These are phyloP conservation scores for Pissodes strobi DNA, from an alignment of 1,140 invertebrate species.

Conservation along the genomic window DNA sequence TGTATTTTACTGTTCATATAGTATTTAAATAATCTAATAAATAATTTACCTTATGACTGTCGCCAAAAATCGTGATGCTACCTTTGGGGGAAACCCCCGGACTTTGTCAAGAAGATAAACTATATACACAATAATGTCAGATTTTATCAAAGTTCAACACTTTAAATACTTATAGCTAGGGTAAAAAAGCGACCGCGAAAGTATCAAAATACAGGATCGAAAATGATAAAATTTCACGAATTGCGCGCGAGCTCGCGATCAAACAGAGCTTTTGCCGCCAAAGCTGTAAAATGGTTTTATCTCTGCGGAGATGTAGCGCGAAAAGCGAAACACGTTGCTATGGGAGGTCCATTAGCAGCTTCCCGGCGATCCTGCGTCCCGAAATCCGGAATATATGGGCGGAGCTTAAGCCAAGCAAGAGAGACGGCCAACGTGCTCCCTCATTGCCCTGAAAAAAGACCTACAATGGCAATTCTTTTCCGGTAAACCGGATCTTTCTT, in stretches of 20 bases:
- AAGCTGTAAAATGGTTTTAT: conserved; percentile 34
- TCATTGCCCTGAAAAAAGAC: conserved; percentile 29
- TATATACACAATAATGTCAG: no score
- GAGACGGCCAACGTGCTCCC: not conserved
- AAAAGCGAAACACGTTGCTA: conserved; percentile 37
- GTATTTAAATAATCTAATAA: no score
- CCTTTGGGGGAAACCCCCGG: conserved; percentile 44
- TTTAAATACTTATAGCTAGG: no score
- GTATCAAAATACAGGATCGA: no score
- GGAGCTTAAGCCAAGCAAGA: conserved; percentile 23
- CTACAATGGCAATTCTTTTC: conserved; percentile 38
- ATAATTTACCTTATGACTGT: conserved; percentile 52
- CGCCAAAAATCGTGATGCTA: conserved; percentile 55
- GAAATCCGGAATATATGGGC: conserved; percentile 36
- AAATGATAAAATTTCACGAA: not conserved
- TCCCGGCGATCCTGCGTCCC: conserved; percentile 38
- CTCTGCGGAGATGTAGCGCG: conserved; percentile 27
- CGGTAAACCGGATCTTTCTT: conserved; percentile 47
- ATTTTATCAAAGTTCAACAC: no score
- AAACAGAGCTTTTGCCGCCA: conserved; percentile 19
- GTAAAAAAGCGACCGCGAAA: no score
- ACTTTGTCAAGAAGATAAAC: no score
- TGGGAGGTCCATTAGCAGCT: conserved; percentile 42
- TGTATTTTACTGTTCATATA: no score
- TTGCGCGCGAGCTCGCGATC: conserved; percentile 1